Percentiles rank a stretch among this genome's conserved stretches.
Evolutionary conservation across 2,797 vertebrate species (phyloP).

Genomic region (Gallinago nigripennis): DNA sequence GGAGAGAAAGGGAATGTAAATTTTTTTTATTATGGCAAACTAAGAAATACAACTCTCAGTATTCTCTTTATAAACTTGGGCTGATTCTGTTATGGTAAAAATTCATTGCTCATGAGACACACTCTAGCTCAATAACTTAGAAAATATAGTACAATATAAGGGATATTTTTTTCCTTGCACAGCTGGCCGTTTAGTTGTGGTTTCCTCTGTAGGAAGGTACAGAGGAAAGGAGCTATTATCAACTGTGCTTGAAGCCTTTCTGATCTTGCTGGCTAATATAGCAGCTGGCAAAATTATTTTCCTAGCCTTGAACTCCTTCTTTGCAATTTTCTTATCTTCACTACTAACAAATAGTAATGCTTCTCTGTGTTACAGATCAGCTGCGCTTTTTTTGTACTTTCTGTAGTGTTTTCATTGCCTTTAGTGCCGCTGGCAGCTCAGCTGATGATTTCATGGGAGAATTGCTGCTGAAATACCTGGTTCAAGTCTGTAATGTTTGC

Average conservation of each 20-base stretch:
- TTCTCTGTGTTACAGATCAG: background rate
- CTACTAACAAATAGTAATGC: background rate
- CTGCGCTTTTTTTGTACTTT: background rate
- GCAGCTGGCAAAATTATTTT: background rate
- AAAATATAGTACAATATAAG: background rate
- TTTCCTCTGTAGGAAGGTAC: background rate
- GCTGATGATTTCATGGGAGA: background rate
- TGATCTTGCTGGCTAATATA: background rate
- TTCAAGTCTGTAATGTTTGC: background rate
- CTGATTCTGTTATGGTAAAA: background rate
- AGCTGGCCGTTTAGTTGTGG: background rate
- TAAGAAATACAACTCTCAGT: background rate
- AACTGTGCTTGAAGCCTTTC: background rate
- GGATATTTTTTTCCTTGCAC: background rate
- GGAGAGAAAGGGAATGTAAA: background rate
- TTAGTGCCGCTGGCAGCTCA: background rate
- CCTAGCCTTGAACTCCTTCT: background rate
- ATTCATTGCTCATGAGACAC: background rate
- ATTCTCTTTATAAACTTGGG: background rate
- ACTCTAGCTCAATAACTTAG: background rate
- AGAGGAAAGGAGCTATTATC: background rate
- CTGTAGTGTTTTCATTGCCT: background rate
- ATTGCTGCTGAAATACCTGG: background rate
- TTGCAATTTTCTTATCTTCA: background rate
- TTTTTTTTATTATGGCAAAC: background rate